Percentiles rank a stretch among this genome's conserved stretches.
Conservation (phyloP, 23 tunicate species). For the Phallusia fumigata region DNA sequence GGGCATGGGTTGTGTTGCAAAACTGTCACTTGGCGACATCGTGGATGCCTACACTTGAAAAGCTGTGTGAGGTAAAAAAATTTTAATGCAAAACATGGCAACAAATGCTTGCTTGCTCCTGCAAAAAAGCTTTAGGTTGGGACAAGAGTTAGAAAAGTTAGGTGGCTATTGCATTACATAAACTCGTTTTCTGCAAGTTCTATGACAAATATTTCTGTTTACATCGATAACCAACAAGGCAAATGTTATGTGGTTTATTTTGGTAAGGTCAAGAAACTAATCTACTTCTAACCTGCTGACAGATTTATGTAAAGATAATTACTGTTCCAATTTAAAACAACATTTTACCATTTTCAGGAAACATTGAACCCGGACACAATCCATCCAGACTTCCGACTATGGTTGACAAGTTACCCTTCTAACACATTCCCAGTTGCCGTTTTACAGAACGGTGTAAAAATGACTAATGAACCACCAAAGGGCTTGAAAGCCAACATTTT, state of each 20-base stretch:
- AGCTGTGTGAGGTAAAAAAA: slow-evolving; percentile 71
- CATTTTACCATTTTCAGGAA: slow-evolving; percentile 80
- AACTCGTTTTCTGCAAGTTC: too few species aligned
- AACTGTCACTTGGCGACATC: slow-evolving; percentile 97
- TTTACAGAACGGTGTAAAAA: slow-evolving; percentile 95
- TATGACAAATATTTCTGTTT: too few species aligned
- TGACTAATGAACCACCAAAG: slow-evolving; percentile 98
- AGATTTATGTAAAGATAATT: too few species aligned
- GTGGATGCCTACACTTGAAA: slow-evolving; percentile 98
- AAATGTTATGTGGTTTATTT: too few species aligned
- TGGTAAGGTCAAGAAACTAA: too few species aligned
- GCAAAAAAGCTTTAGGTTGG: too few species aligned
- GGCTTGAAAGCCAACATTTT: slow-evolving; percentile 89
- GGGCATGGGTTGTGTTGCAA: slow-evolving; percentile 97
- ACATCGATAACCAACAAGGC: too few species aligned
- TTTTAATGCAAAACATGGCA: not conserved
- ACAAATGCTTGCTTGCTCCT: too few species aligned
- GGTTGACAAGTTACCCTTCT: slow-evolving; percentile 97
- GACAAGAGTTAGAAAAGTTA: too few species aligned
- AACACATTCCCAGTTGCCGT: slow-evolving; percentile 93
- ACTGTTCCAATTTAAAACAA: too few species aligned
- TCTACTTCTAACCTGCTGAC: too few species aligned
- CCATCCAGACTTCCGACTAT: slow-evolving; percentile 94
- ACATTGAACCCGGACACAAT: slow-evolving; percentile 93
- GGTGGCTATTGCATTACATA: too few species aligned